A percentile compares a stretch with the other conserved stretches of the same genome.
Conservation (phyloP, 2,888 invertebrate species). For the Ectemnius lituratus region DNA sequence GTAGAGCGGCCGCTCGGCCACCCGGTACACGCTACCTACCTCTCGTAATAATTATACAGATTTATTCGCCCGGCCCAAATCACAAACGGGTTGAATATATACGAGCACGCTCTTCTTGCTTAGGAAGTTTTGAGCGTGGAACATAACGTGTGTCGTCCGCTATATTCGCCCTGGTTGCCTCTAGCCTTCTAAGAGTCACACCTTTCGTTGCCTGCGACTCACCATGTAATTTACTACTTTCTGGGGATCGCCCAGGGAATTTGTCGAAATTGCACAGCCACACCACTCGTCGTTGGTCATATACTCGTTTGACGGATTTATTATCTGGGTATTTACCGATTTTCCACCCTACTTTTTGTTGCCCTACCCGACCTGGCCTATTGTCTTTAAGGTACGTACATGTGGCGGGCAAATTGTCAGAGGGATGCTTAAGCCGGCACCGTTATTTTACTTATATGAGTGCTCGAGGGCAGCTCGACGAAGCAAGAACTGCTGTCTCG, state of each 20-base stretch:
- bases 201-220: slow-evolving; percentile 53
- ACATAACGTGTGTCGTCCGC: slow-evolving; percentile 35
- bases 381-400: neutral
- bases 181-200: slow-evolving; percentile 50
- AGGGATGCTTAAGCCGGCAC: slow-evolving; percentile 5
- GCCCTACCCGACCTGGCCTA: neutral
- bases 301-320: slow-evolving; percentile 8
- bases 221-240: slow-evolving; percentile 57
- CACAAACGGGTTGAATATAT: slow-evolving; percentile 47
- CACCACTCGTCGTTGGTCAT: neutral
- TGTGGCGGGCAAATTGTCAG: neutral
- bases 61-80: slow-evolving; percentile 61
- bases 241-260: slow-evolving; percentile 1
- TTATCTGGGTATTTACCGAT: slow-evolving; percentile 8
- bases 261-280: slow-evolving; percentile 12
- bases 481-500: neutral
- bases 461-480: neutral
- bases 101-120: slow-evolving; percentile 45
- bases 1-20: slow-evolving; percentile 33
- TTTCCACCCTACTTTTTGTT: neutral
- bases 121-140: slow-evolving; percentile 50
- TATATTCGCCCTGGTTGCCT: slow-evolving; percentile 10
- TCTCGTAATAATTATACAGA: slow-evolving; percentile 67
- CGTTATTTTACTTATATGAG: slow-evolving; percentile 2
- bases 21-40: slow-evolving; percentile 55